A percentile compares a stretch with the other conserved stretches of the same genome.
Conservation (phyloP, 2,797 vertebrate genomes). For the Crocidura indochinensis region DNA sequence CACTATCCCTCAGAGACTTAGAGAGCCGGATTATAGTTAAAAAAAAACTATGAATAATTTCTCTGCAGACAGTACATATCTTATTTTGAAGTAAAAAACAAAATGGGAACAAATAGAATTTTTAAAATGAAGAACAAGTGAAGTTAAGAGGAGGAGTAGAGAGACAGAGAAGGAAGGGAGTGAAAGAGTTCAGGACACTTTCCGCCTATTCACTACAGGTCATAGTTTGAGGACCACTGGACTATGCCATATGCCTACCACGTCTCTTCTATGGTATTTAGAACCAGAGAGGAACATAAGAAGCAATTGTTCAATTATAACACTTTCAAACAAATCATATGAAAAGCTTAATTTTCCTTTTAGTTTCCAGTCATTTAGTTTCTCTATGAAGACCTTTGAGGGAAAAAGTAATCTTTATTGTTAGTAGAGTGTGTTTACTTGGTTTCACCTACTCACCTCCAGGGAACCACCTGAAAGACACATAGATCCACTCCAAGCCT, state of each 20-base stretch:
- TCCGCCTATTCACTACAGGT: too few species aligned
- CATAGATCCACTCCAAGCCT: neutral
- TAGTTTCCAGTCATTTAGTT: conserved; percentile 1
- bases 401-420: conserved; percentile 30
- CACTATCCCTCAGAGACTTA: too few species aligned
- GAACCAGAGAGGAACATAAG: neutral
- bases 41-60: too few species aligned
- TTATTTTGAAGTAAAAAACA: too few species aligned
- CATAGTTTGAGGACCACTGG: neutral
- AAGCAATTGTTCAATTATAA: conserved; percentile 29
- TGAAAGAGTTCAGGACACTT: too few species aligned
- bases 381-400: conserved; percentile 1
- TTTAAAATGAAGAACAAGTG: too few species aligned
- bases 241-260: neutral
- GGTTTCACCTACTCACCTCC: neutral
- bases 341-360: neutral
- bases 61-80: too few species aligned
- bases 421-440: conserved; percentile 16
- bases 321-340: neutral
- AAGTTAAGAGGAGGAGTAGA: too few species aligned
- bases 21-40: too few species aligned
- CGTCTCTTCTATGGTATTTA: conserved; percentile 5
- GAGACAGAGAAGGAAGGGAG: too few species aligned
- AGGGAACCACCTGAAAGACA: conserved; percentile 4
- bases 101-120: too few species aligned